Evolutionary conservation across 2,888 invertebrate genomes (phyloP).

Genomic region (Oligia strigilis): DNA sequence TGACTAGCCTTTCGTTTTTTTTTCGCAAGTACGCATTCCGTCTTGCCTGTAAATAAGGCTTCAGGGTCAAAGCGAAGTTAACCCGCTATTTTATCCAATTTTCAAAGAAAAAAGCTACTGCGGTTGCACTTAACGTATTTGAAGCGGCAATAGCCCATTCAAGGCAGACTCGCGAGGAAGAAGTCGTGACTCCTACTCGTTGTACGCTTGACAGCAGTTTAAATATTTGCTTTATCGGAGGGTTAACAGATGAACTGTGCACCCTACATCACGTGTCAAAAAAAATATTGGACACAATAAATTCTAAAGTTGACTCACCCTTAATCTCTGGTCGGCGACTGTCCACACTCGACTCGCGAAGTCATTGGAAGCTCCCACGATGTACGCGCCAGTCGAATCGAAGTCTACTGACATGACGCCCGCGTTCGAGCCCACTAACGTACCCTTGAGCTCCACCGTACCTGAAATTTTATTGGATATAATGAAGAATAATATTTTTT

Average conservation of each 20-base stretch:
- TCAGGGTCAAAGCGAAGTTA: neutral
- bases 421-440: slow-evolving; percentile 97
- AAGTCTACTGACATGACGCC: slow-evolving; percentile 99
- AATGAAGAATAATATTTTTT: slow-evolving; percentile 5
- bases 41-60: slow-evolving; percentile 10
- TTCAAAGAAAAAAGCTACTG: slow-evolving; percentile 14
- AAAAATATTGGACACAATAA: neutral
- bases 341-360: slow-evolving; percentile 99
- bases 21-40: slow-evolving; percentile 19
- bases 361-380: slow-evolving; percentile 98
- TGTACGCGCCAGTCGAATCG: slow-evolving; percentile 96
- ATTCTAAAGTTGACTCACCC: slow-evolving; percentile 91
- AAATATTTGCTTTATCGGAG: neutral
- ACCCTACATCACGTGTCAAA: neutral
- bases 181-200: neutral
- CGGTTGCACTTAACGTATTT: neutral
- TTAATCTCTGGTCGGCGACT: slow-evolving; percentile 96
- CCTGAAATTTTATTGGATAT: slow-evolving; percentile 81
- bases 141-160: neutral
- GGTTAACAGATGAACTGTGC: neutral
- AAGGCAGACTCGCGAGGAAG: neutral
- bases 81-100: slow-evolving; percentile 2
- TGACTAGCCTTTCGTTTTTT: slow-evolving; percentile 11
- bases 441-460: slow-evolving; percentile 93
- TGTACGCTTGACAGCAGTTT: no score